phyloP scores from a whole-genome alignment of 2,797 vertebrate species.

The Enteromius treurensis region DNA sequence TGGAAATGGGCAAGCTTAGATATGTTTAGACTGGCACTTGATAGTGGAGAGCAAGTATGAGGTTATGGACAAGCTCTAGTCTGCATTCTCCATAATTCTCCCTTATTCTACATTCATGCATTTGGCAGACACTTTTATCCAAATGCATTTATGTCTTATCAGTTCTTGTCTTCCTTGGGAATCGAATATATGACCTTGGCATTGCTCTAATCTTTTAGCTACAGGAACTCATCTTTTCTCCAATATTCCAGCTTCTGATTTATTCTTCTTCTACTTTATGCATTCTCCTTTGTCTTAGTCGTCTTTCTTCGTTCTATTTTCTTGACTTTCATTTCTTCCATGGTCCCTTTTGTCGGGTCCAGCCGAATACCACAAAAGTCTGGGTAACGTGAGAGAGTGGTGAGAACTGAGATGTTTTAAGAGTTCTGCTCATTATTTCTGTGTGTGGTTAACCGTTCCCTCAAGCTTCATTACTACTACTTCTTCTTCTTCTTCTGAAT shows the following conservation, averaged over 20 bases:
- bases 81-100: neutral
- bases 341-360: conserved; percentile 10
- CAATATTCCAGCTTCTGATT: neutral
- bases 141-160: neutral
- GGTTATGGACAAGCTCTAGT: conserved; percentile 9
- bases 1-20: conserved; percentile 1
- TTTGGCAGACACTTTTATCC: neutral
- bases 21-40: conserved; percentile 20
- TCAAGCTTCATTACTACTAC: conserved; percentile 23
- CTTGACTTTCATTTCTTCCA: neutral
- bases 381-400: conserved; percentile 12
- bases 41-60: conserved; percentile 3
- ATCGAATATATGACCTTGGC: neutral
- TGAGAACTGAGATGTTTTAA: conserved; percentile 31
- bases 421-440: conserved; percentile 18
- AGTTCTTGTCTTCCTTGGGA: neutral
- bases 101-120: neutral
- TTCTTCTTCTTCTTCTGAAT: neutral
- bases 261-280: neutral
- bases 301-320: neutral
- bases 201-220: neutral
- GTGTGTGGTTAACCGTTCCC: conserved; percentile 24
- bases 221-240: neutral
- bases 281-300: neutral
- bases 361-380: conserved; percentile 23